These are phyloP conservation scores for Callithrix jacchus DNA, from an alignment of 2,113 vertebrate species.

Conservation along the genomic window DNA sequence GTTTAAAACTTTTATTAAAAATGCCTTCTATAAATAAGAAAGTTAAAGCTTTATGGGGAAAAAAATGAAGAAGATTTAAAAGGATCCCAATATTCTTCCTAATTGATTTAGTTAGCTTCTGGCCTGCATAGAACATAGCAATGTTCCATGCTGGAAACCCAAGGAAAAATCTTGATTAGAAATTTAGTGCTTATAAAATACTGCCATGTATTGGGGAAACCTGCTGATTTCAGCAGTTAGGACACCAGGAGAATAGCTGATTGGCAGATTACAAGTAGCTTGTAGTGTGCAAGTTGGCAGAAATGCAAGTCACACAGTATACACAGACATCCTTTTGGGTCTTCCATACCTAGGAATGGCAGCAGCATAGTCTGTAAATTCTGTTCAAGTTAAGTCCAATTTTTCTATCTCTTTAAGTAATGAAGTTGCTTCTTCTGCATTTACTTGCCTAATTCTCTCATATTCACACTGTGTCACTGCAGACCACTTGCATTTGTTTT, in stretches of 20 bases:
- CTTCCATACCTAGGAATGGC: background rate
- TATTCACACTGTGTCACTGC: background rate
- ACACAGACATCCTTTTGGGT: background rate
- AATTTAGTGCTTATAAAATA: background rate
- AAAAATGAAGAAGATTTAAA: background rate
- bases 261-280: background rate
- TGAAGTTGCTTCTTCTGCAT: background rate
- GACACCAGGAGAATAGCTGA: background rate
- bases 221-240: slow-evolving; percentile 15
- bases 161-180: background rate
- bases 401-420: background rate
- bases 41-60: background rate
- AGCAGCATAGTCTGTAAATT: background rate
- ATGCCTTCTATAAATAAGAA: background rate
- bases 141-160: background rate
- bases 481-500: background rate
- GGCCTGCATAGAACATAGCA: background rate
- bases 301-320: background rate
- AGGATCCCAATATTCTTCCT: background rate
- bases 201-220: background rate
- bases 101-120: background rate
- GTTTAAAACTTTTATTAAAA: background rate
- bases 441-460: background rate
- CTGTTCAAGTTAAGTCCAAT: background rate
- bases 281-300: background rate